Base-by-base conservation (phyloP, 92 coral and sea anemone genomes). In the Metridium senile region DNA sequence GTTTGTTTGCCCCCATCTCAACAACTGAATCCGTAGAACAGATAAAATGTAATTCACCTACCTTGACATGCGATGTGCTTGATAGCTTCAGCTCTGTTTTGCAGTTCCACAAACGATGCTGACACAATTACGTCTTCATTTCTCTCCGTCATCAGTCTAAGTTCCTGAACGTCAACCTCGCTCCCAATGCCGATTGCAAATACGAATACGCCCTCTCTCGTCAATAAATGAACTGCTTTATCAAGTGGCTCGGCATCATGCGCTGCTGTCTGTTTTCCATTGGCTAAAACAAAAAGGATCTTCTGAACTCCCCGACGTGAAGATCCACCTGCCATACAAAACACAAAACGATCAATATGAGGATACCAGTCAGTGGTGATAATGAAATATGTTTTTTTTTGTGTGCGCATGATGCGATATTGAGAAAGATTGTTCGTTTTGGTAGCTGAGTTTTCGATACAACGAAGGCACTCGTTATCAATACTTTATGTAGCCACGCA, bases 131-230 rank as follows among this genome's bases (percentile, higher is more conserved):
- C 84, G 43, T 84, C 86, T n/a, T 80, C 79, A 54, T 86, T 90
- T 56, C 57, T 71, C 28, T 85, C 91, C 0, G 94, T 86, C 77
- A 86, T 45, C 57, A 62, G 58, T 67, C 91, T 76, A 18, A 90
- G 82, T 65, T 90, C 87, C 33, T 71, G 34, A 52, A 68, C 33
- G 78, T 90, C 84, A 0, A 83, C 86, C 1, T 62, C 61, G 45
- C 56, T 65, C 33, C 98, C 98, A 23, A 90, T 34, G 32, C 93
- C 93, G 19, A 93, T 88, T 17, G 91, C 83, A 28, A 90, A 65
- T 29, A 93, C 82, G 33, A 71, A 71, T 47, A 93, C 89, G 51
- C 95, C 89, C 26, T 88, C 86, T 59, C 81, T 81, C 29, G 82
- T 67, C 73, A 93, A 74, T 18, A 86, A 74, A 43, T 84, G 84